Evolutionary conservation across 37 sponge, comb jelly and placozoan species (phyloP), one percentile per base, ranked within the genome.

Genomic region (Agelas oroides): DNA sequence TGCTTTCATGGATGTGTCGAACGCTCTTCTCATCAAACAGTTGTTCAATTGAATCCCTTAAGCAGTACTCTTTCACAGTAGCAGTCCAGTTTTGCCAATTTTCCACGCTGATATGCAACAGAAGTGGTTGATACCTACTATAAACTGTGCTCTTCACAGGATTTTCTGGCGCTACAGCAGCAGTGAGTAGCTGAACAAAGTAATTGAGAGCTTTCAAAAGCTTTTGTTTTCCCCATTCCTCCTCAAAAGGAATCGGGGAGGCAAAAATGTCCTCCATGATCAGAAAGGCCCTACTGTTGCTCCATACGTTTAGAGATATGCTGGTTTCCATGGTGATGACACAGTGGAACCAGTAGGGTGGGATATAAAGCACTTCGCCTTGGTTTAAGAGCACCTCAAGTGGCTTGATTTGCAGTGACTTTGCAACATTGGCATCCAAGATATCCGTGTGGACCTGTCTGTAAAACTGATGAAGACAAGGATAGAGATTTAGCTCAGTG

Each of bases 261-360:
- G 41, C 27, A 39, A 79, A 84, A 12, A 90, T 63, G 15, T 81
- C 55, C 39, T 90, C 91, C 91, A 90, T 90, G 15, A 53, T 66
- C 0, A 59, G 21, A 52, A 70, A 90, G 15, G 40, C 56, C 17
- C 80, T 71, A 52, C 86, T 84, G 25, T 89, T 65, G 58, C 88
- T 92, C 92, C 92, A 92, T 0, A 92, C 78, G 69, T 92, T 92
- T 55, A 92, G 39, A 0, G 92, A 92, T 3, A 92, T 70, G n/a
- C 68, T 87, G 5, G 88, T 75, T 21, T 87, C 84, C 79, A 83
- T 63, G 39, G 92, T 83, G 25, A 87, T 60, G 0, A 92, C 92
- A 67, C 71, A 58, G 84, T 92, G 92, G 75, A 92, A 92, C 92
- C 92, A 92, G 37, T 92, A 92, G 17, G 92, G 88, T 30, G 92